phyloP scores from a whole-genome alignment of 2,797 vertebrate species.

The Parambassis ranga region DNA sequence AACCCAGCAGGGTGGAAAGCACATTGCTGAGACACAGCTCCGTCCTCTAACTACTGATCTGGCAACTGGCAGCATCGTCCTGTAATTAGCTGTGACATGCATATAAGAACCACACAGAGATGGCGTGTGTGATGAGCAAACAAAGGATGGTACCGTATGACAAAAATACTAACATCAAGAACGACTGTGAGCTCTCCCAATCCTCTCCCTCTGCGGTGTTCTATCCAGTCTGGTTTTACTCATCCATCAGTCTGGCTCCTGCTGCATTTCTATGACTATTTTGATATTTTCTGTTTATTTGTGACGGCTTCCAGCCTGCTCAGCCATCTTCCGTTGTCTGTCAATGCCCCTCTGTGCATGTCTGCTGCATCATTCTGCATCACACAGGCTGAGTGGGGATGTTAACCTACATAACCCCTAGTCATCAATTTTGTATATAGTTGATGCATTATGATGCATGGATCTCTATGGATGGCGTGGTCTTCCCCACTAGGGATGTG shows the following conservation, averaged over 20 bases:
- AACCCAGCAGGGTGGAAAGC: constrained; percentile 55
- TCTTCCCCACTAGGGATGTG: constrained; percentile 9
- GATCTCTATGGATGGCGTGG: constrained; percentile 19
- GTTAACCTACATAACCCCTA: constrained; percentile 69
- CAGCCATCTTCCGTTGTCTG: constrained; percentile 21
- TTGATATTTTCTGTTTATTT: constrained; percentile 5
- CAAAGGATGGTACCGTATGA: constrained; percentile 49
- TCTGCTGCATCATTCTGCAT: constrained; percentile 45
- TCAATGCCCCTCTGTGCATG: constrained; percentile 12
- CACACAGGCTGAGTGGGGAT: no score
- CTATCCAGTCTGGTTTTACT: constrained; percentile 7
- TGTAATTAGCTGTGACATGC: constrained; percentile 68
- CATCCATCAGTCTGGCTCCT: constrained; percentile 1
- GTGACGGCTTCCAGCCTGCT: constrained; percentile 9
- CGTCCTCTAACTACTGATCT: constrained; percentile 60
- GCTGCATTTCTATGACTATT: background rate
- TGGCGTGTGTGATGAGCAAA: constrained; percentile 55
- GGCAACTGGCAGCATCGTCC: constrained; percentile 45
- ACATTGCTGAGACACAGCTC: constrained; percentile 36
- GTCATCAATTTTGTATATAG: constrained; percentile 66
- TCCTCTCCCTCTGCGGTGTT: background rate
- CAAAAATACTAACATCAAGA: constrained; percentile 48
- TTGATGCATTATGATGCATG: constrained; percentile 61
- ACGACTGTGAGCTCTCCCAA: background rate
- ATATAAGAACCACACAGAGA: constrained; percentile 40